These are phyloP conservation scores for Phrynosoma platyrhinos DNA, from an alignment of 2,113 vertebrate genomes.

Conservation along the genomic window DNA sequence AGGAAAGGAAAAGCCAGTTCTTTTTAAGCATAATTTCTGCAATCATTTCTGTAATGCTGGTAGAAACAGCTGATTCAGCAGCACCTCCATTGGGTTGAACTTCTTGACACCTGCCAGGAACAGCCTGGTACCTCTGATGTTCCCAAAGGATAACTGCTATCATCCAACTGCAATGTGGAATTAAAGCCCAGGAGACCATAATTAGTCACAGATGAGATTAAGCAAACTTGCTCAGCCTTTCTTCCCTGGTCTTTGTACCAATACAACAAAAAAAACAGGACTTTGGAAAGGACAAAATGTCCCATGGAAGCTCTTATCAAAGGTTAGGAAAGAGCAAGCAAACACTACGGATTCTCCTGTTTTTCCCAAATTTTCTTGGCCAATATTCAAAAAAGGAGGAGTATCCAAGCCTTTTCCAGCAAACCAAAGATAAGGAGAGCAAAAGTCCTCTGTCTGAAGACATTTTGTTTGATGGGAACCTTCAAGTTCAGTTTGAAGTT, in stretches of 20 bases:
- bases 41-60: too few relatives aligned
- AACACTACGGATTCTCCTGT: constrained; percentile 21
- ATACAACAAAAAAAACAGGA: constrained; percentile 65
- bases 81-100: neutral
- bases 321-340: constrained; percentile 37
- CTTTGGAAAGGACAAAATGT: constrained; percentile 67
- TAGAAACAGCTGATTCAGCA: neutral
- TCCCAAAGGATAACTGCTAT: constrained; percentile 35
- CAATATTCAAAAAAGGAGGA: neutral
- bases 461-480: too few relatives aligned
- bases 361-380: neutral
- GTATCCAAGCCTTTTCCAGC: too few relatives aligned
- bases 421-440: too few relatives aligned
- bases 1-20: too few relatives aligned
- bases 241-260: constrained; percentile 61
- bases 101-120: neutral
- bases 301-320: constrained; percentile 69
- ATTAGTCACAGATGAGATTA: constrained; percentile 67
- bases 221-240: constrained; percentile 68
- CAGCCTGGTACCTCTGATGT: neutral
- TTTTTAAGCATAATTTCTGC: too few relatives aligned
- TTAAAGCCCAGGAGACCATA: constrained; percentile 47
- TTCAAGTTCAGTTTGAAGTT: too few relatives aligned
- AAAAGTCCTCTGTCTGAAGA: too few relatives aligned
- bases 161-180: constrained; percentile 9